These are phyloP conservation scores for Sturmia bella DNA, from an alignment of 2,888 invertebrate genomes.

Conservation along the genomic window DNA sequence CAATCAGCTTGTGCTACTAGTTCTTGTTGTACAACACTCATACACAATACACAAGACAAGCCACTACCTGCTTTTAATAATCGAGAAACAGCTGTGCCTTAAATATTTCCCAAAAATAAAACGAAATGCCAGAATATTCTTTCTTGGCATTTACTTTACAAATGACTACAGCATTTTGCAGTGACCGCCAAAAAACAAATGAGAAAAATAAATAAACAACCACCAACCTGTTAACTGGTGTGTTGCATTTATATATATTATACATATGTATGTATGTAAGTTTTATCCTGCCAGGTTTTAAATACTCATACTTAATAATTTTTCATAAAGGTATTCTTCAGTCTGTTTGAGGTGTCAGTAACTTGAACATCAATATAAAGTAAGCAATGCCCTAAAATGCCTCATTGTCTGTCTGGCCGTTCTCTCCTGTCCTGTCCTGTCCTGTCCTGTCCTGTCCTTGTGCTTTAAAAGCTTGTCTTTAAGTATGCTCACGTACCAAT, in stretches of 20 bases:
- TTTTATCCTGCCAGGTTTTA: slow-evolving; percentile 59
- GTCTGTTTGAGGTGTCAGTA: slow-evolving; percentile 63
- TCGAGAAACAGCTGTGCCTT: slow-evolving; percentile 66
- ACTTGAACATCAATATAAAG: slow-evolving; percentile 47
- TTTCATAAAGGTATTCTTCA: slow-evolving; percentile 52
- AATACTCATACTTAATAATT: slow-evolving; percentile 62
- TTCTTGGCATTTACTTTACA: slow-evolving; percentile 49
- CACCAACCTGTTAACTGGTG: slow-evolving; percentile 63
- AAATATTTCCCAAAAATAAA: slow-evolving; percentile 37
- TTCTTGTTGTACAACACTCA: slow-evolving; percentile 55
- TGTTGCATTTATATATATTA: slow-evolving; percentile 49
- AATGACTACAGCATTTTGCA: slow-evolving; percentile 52
- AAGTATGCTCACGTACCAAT: slow-evolving; percentile 67
- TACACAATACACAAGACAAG: slow-evolving; percentile 28
- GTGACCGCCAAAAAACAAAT: slow-evolving; percentile 35
- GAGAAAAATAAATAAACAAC: slow-evolving; percentile 5
- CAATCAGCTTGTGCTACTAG: slow-evolving; percentile 70
- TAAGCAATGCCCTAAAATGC: slow-evolving; percentile 26
- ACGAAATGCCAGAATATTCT: slow-evolving; percentile 17
- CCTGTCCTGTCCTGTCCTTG: not conserved
- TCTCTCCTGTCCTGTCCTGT: not conserved
- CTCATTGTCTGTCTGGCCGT: slow-evolving; percentile 40
- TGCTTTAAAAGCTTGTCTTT: slow-evolving; percentile 37
- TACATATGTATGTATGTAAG: not conserved
- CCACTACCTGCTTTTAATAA: slow-evolving; percentile 63